Base-by-base conservation (phyloP, 2,113 vertebrate species). In the Phalacrocorax brasilianus region DNA sequence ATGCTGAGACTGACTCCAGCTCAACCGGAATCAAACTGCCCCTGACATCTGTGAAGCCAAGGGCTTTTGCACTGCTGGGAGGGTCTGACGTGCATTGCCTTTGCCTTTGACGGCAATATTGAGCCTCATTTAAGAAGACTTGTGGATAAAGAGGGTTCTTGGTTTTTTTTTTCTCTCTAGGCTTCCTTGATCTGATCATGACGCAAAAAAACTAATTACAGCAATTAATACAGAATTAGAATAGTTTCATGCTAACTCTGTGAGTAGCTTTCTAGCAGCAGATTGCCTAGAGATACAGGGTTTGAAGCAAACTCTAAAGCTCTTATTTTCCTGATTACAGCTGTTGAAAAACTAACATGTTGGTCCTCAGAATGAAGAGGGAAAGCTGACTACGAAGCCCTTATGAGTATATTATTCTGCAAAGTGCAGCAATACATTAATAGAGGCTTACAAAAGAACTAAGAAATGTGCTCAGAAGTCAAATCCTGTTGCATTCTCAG, bases 191-290 rank as follows among this genome's bases (percentile, higher is more conserved):
- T 97, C 93, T 87, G 96, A 97, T 96, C 94, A 89, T 97, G 97
- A 97, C 94, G 97, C 95, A 96, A 95, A 97, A 96, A 97, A 96
- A 27, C 94, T 97, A 97, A 97, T 95, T 96, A 97, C 95, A 96
- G 96, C 96, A 96, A 97, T 96, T 95, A 97, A 97, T 97, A 97
- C 96, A 95, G 96, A 97, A 95, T 97, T 97, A 96, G 94, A 97
- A 96, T 97, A 96, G 96, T 97, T 93, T 95, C 97, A 95, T 96
- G 91, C 94, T 97, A 97, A 95, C 91, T 96, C 96, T 95, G 83
- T 91, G 96, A 95, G 95, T 95, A 95, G 95, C 94, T 95, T 97
- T 96, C 94, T 97, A 97, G 91, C 92, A 95, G 94, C 96, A 96
- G 96, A 97, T 97, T 96, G 96, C 95, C 93, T 95, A 96, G 92